Evolutionary conservation across 2,797 vertebrate genomes (phyloP).

Genomic region (Denticeps clupeoides): DNA sequence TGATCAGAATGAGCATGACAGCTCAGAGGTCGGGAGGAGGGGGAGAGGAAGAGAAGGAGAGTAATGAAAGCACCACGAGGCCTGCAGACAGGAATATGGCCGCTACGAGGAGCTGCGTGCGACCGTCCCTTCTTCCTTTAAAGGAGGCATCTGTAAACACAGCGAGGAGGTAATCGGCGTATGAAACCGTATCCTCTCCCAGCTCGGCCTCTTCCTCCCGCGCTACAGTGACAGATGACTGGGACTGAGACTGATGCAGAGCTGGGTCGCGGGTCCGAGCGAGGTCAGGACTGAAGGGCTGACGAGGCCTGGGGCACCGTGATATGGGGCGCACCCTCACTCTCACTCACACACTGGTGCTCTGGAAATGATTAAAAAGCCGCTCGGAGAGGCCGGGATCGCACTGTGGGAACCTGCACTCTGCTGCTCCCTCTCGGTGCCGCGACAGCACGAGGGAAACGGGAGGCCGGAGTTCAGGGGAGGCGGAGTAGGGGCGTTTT

Average conservation of each 20-base stretch:
- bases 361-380: conserved; percentile 86
- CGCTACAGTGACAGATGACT: conserved; percentile 58
- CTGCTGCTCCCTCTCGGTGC: conserved; percentile 56
- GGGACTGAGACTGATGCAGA: too few relatives aligned
- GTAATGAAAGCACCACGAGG: conserved; percentile 35
- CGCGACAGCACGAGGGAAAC: conserved; percentile 47
- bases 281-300: conserved; percentile 52
- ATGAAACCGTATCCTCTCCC: conserved; percentile 58
- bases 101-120: conserved; percentile 41
- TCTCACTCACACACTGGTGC: conserved; percentile 22
- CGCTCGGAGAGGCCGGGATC: conserved; percentile 53
- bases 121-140: conserved; percentile 40
- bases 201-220: background rate
- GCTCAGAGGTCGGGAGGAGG: conserved; percentile 37
- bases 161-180: conserved; percentile 55
- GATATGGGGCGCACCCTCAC: too few relatives aligned
- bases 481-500: too few relatives aligned
- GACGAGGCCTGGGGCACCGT: conserved; percentile 48
- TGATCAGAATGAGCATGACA: conserved; percentile 26
- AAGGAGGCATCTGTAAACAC: conserved; percentile 58
- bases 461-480: conserved; percentile 39
- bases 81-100: too few relatives aligned
- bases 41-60: background rate
- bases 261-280: conserved; percentile 45
- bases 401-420: conserved; percentile 64